Conservation (phyloP, 2,888 invertebrate species). For the Acronicta leporina region DNA sequence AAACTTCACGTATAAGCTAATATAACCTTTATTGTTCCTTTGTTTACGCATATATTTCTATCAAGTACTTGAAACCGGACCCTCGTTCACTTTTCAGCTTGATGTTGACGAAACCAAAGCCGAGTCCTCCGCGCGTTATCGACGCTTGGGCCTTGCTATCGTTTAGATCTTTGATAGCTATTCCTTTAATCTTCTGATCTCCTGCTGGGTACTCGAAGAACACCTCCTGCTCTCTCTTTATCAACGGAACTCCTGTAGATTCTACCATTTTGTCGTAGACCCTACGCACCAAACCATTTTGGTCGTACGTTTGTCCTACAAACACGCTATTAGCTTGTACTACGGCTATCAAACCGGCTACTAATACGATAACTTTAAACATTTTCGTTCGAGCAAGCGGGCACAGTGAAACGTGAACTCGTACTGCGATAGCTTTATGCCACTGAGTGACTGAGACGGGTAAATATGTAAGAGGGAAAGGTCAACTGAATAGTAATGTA, state of each 20-base stretch:
- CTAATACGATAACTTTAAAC: constrained; percentile 47
- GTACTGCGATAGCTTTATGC: constrained; percentile 38
- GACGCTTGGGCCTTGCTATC: constrained; percentile 70
- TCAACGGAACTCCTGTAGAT: constrained; percentile 57
- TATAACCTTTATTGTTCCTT: too few species aligned
- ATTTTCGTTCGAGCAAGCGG: constrained; percentile 30
- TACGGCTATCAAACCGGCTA: constrained; percentile 23
- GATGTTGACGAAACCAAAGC: constrained; percentile 72
- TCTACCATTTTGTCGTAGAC: constrained; percentile 66
- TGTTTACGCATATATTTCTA: constrained; percentile 67
- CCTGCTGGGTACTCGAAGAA: constrained; percentile 68
- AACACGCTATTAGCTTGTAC: constrained; percentile 61
- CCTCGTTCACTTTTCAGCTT: constrained; percentile 78
- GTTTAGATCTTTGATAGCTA: constrained; percentile 57
- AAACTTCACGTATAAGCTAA: background rate
- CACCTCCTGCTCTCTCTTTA: constrained; percentile 66
- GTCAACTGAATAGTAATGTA: constrained; percentile 43
- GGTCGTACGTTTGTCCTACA: constrained; percentile 69
- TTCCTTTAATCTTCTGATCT: constrained; percentile 71
- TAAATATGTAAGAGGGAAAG: constrained; percentile 48
- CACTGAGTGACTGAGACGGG: constrained; percentile 33
- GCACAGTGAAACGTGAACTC: constrained; percentile 11
- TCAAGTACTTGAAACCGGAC: constrained; percentile 68
- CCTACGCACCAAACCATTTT: constrained; percentile 63
- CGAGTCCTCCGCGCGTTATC: constrained; percentile 74